Base-by-base conservation (phyloP, 2,113 vertebrate genomes). In the Trichechus manatus region DNA sequence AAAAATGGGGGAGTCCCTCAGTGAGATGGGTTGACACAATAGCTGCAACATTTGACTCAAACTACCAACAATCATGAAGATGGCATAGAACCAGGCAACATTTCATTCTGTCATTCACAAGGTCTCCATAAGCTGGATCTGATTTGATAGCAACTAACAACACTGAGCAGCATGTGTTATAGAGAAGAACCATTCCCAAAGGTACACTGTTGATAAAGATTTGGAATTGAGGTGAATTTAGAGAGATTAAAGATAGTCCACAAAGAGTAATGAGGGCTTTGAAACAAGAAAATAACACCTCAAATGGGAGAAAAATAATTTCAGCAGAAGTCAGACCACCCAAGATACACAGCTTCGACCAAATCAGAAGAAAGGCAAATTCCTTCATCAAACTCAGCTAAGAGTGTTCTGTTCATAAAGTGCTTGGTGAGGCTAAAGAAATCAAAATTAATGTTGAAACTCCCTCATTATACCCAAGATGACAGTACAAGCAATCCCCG, bases 291-390 rank as follows among this genome's bases (percentile, higher is more conserved):
- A 70, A 44, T 44, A 81, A 74, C 4, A 39, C 31, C 20, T n/a
- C 68, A 36, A 25, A 61, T 75, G 53, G 83, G 22, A 83, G 36
- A 63, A 78, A 81, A 85, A 66, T 13, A 78, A 61, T 64, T 17
- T 61, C 39, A 96, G 29, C n/a, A 89, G 63, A 77, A 87, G 94
- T 77, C 5, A 59, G 70, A 59, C 44, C 83, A 94, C 87, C 59
- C 63, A 68, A 42, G 80, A 78, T 91, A 81, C 15, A 59, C 2
- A 87, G 19, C 15, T 25, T 74, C 81, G 42, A 64, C 22, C 56
- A 80, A 70, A 50, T 64, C 93, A 80, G 59, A 89, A 78, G 56
- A 6, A 84, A 50, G 39, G 33, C 33, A 61, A 83, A 78, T 50
- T 64, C 33, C 36, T 59, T 91, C 75, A 68, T 33, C 42, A 78